Percentiles rank a stretch among this genome's conserved stretches.
phyloP scores from a whole-genome alignment of 2,113 vertebrate species.

The Oreochromis aureus region DNA sequence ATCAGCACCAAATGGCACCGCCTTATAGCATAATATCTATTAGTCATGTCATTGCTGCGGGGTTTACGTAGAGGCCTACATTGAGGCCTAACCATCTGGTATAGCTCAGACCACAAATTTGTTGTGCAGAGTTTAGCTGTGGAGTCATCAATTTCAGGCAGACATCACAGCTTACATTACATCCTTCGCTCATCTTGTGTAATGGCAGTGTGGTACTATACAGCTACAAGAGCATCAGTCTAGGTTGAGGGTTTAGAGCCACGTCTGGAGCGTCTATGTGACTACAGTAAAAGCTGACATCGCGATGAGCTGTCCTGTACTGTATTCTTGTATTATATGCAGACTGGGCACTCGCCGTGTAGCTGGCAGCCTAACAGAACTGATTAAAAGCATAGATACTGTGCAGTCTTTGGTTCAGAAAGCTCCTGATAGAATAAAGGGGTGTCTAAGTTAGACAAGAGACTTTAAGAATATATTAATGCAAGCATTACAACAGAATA shows the following conservation, averaged over 20 bases:
- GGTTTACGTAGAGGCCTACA: constrained; percentile 55
- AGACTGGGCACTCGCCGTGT: background rate
- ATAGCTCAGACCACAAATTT: constrained; percentile 46
- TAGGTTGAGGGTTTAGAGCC: background rate
- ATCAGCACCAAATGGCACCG: constrained; percentile 45
- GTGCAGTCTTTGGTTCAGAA: background rate
- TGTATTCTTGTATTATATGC: background rate
- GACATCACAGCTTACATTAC: background rate
- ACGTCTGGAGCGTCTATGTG: background rate
- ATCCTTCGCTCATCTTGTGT: background rate
- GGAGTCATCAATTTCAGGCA: constrained; percentile 30
- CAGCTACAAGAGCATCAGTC: background rate
- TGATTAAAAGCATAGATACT: background rate
- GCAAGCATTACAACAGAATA: background rate
- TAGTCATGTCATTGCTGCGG: constrained; percentile 66
- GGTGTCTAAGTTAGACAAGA: background rate
- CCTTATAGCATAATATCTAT: constrained; percentile 55
- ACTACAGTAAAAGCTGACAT: background rate
- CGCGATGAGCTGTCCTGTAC: background rate
- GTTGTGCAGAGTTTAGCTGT: constrained; percentile 19
- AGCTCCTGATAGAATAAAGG: background rate
- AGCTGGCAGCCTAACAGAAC: background rate
- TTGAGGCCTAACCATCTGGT: constrained; percentile 65
- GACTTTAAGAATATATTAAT: background rate
- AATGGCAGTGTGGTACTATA: background rate